Percentiles rank a stretch among this genome's conserved stretches.
Conservation (phyloP, 2,113 vertebrate species). For the Heterotis niloticus region DNA sequence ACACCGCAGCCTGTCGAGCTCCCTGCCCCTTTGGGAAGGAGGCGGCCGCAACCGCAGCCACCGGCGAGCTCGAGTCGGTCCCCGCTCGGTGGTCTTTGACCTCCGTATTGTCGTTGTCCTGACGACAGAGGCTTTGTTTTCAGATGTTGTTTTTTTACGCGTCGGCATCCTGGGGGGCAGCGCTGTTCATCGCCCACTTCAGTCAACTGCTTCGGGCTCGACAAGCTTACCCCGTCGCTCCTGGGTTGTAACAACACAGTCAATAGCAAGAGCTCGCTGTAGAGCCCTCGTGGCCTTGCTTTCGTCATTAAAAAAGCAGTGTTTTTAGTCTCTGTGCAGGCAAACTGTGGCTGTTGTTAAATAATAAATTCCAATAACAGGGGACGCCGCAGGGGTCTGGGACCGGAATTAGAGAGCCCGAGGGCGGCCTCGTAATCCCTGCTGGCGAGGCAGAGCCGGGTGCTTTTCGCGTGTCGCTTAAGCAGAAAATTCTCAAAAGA, state of each 20-base stretch:
- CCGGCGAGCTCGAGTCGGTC: background rate
- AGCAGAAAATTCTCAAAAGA: background rate
- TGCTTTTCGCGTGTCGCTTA: background rate
- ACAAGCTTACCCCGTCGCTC: background rate
- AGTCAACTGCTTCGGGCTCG: background rate
- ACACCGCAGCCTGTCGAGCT: conserved; percentile 40
- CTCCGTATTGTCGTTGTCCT: background rate
- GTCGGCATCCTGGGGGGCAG: no score
- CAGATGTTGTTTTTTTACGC: background rate
- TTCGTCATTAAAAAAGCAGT: background rate
- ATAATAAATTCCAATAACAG: background rate
- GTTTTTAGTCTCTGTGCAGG: background rate
- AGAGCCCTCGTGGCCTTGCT: background rate
- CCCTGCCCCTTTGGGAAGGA: conserved; percentile 21
- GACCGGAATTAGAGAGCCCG: background rate
- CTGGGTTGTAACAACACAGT: background rate
- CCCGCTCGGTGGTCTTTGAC: background rate
- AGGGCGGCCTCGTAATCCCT: background rate
- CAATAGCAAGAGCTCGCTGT: background rate
- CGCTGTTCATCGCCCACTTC: background rate
- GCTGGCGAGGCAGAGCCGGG: background rate
- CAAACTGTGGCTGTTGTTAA: background rate
- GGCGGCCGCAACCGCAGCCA: conserved; percentile 13
- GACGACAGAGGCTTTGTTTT: background rate
- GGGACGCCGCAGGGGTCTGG: background rate